Base-by-base conservation (phyloP, 2,888 invertebrate genomes). In the Laspeyria flexula region DNA sequence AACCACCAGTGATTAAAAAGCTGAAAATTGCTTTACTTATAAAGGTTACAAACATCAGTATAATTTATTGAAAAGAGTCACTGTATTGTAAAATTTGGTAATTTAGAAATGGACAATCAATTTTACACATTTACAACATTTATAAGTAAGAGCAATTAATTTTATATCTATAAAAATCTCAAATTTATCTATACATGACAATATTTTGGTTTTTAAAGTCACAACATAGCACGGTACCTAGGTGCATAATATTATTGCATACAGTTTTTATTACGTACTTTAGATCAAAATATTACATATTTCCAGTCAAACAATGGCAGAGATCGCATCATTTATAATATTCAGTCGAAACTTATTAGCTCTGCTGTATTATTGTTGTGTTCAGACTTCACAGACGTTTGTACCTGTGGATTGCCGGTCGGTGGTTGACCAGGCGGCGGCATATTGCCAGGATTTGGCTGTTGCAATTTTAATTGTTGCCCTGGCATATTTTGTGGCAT, bases 301-400 rank as follows among this genome's bases (percentile, higher is more conserved):
- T 57, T 50, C 73, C 81, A 79, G 83, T 81, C 79, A 73, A 68
- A 59, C 55, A 55, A 75, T 75, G 71, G 77, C 79, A 79, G 75
- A 80, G 66, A 79, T 75, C 60, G 67, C 58, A 73, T 60, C 48
- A 59, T 66, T 34, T 52, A 46, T 42, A 42, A 44, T 37, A 42
- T 27, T 94, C 93, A 97, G 91, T 97, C 97, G 70, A 97, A 97
- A 78, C 95, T 95, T 63, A 97, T 97, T 29, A 97, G 91, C 85
- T 97, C 97, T 11, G 96, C 96, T 1, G 96, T 96, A 53, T 89
- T 91, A 57, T 88, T 91, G 60, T 90, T 91, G 46, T 82, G 77
- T 74, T 91, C 91, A 9, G 90, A 75, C 53, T 91, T 91, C 0
- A 80, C 77, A 0, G 83, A 77, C 1, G 88, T 81, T 59, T 83